These are phyloP conservation scores for Liasis olivaceus DNA, from an alignment of 2,797 vertebrate species.

Conservation along the genomic window DNA sequence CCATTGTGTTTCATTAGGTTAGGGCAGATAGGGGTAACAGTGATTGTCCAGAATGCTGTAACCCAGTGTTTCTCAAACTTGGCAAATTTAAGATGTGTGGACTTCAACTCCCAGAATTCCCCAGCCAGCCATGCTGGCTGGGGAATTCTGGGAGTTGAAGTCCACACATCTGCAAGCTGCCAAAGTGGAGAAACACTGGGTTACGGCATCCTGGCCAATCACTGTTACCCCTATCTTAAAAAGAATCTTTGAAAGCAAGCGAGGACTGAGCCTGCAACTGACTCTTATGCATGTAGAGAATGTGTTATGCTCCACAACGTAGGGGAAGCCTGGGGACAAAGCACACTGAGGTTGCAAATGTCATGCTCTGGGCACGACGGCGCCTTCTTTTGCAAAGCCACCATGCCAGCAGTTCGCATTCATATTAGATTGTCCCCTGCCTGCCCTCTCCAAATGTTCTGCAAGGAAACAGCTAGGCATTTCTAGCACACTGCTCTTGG, in stretches of 20 bases:
- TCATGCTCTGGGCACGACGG: neutral
- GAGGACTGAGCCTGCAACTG: neutral
- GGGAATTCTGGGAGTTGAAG: too few relatives aligned
- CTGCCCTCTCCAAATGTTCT: neutral
- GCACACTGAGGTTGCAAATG: neutral
- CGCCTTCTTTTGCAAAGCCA: neutral
- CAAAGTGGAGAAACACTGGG: too few relatives aligned
- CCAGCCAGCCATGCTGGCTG: too few relatives aligned
- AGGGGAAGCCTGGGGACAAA: neutral
- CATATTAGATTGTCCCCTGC: neutral
- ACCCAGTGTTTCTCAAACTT: too few relatives aligned
- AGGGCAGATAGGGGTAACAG: neutral
- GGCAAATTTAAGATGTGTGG: too few relatives aligned
- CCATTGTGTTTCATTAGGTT: neutral
- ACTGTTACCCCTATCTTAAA: neutral
- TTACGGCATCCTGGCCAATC: neutral
- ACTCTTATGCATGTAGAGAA: neutral
- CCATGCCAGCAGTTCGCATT: neutral
- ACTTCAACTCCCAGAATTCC: too few relatives aligned
- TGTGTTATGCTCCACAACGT: neutral
- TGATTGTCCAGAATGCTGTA: too few relatives aligned
- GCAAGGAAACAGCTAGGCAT: neutral
- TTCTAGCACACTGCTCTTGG: neutral
- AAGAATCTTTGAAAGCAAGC: neutral
- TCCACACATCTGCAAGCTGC: too few relatives aligned